Percentiles rank a stretch among this genome's conserved stretches.
These are phyloP conservation scores for Taenaris catops DNA, from an alignment of 2,888 invertebrate genomes.

Conservation along the genomic window DNA sequence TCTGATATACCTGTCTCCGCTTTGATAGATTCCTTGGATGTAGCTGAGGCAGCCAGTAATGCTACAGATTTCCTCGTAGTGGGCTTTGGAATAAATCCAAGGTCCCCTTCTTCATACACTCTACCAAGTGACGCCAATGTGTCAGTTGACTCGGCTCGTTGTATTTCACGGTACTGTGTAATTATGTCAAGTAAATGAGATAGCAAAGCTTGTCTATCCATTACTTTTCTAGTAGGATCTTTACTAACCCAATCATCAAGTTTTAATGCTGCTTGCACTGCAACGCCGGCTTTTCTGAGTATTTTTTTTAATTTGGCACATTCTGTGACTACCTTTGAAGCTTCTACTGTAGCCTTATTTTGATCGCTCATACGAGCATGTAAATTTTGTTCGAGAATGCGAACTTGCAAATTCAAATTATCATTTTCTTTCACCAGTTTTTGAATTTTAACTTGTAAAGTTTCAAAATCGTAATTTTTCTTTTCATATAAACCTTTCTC, in stretches of 20 bases:
- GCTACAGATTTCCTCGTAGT: constrained; percentile 35
- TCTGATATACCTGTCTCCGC: constrained; percentile 27
- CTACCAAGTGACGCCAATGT: constrained; percentile 72
- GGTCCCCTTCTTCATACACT: constrained; percentile 82
- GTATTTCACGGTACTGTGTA: constrained; percentile 56
- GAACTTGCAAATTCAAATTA: constrained; percentile 61
- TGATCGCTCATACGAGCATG: constrained; percentile 71
- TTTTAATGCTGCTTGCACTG: constrained; percentile 80
- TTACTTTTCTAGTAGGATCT: constrained; percentile 54
- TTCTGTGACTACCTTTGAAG: constrained; percentile 71
- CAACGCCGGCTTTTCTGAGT: constrained; percentile 80
- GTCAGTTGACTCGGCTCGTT: constrained; percentile 53
- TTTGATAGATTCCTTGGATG: constrained; percentile 32
- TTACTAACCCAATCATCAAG: constrained; percentile 58
- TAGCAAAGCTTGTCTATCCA: constrained; percentile 69
- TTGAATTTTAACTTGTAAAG: constrained; percentile 55
- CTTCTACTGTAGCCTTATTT: constrained; percentile 59
- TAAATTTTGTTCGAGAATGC: constrained; percentile 78
- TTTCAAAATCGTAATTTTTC: constrained; percentile 56
- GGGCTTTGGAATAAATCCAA: constrained; percentile 82
- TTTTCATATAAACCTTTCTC: constrained; percentile 64
- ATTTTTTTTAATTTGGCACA: constrained; percentile 75
- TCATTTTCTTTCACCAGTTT: constrained; percentile 63
- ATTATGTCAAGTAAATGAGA: constrained; percentile 78
- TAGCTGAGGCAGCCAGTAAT: constrained; percentile 27